Base-by-base conservation (phyloP, 2,797 vertebrate species). In the Echiichthys vipera region DNA sequence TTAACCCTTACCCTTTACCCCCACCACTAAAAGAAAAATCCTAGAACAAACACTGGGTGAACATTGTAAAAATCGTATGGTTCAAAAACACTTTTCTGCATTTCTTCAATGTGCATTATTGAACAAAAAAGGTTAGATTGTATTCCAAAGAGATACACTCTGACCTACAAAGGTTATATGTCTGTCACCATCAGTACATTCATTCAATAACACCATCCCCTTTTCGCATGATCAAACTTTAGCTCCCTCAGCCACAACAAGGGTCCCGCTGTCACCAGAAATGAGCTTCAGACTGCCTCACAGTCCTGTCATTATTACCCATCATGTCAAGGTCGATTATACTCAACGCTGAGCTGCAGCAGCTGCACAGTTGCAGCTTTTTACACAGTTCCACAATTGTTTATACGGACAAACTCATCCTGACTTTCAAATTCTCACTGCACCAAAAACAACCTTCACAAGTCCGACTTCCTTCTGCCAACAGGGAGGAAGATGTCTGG, bases 211-310 rank as follows among this genome's bases (percentile, higher is more conserved):
- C 14, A 24, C 9, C 6, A 18, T 11, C 29, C 5, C 18, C 11
- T 27, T 49, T 57, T 43, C 22, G 5, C 29, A 30, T 36, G 18
- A 51, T 62, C 64, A 74, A 62, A 57, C 43, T n/a, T 66, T 27
- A 32, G 49, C 65, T 69, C 66, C 54, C 47, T 56, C 40, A 25
- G 65, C 20, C 25, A 49, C 62, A 68, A 74, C 64, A 73, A 75
- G 68, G 47, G 22, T 54, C 63, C 65, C 0, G 37, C 71, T 59
- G 74, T 81, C 69, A 49, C 14, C 65, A 22, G 63, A 39, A 61
- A 67, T 45, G 27, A 73, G 55, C 45, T 65, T 27, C 39, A 57
- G 30, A 22, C 78, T 0, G 39, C 51, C 77, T 66, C 65, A 55
- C 63, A 25, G 64, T 30, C 34, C 25, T 34, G 51, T 47, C 49